phyloP scores from a whole-genome alignment of 2,888 invertebrate species.

The Nowickia ferox region DNA sequence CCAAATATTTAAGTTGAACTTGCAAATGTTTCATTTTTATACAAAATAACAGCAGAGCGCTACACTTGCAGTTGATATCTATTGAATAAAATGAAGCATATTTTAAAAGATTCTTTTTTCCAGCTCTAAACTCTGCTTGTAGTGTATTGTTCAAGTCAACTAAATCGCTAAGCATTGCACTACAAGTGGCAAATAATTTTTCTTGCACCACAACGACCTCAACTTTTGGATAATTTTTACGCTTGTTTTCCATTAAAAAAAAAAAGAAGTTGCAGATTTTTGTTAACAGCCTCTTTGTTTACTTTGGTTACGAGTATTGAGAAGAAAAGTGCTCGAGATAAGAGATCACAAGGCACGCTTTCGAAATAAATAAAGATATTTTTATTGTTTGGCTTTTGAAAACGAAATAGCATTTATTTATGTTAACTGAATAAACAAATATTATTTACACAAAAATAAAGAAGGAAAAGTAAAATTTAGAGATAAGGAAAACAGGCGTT shows the following conservation, averaged over 20 bases:
- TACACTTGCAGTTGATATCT: not conserved
- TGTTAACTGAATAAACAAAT: constrained; percentile 67
- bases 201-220: not conserved
- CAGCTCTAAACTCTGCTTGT: not conserved
- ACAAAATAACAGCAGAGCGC: not conserved
- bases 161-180: not conserved
- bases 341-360: constrained; percentile 67
- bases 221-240: constrained; percentile 32
- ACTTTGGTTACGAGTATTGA: not conserved
- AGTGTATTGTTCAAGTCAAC: not conserved
- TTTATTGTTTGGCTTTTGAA: constrained; percentile 14
- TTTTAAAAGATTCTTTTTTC: not conserved
- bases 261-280: constrained; percentile 33
- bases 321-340: constrained; percentile 38
- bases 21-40: constrained; percentile 55
- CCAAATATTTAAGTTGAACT: constrained; percentile 69
- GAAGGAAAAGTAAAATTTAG: not conserved
- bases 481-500: constrained; percentile 63
- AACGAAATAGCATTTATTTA: constrained; percentile 53
- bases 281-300: constrained; percentile 43
- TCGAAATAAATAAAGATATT: constrained; percentile 61
- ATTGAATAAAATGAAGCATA: not conserved
- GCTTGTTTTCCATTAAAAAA: constrained; percentile 34
- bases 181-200: constrained; percentile 2
- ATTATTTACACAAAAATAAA: constrained; percentile 45